Percentiles rank a stretch among this genome's conserved stretches.
Evolutionary conservation across 2,888 invertebrate genomes (phyloP).

Genomic region (Phoenoteleia sp.): DNA sequence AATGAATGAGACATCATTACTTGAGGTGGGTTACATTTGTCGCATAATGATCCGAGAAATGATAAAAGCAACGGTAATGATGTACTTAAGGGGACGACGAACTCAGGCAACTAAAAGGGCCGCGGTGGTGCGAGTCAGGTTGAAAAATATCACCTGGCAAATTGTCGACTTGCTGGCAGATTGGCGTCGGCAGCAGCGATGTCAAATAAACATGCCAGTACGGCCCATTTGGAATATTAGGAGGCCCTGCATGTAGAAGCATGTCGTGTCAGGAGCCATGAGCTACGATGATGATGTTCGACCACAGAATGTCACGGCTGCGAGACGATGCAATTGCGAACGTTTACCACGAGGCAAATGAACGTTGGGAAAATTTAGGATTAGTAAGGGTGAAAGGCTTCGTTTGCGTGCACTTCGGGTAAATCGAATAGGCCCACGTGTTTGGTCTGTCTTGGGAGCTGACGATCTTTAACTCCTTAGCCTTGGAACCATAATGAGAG

Average conservation of each 20-base stretch:
- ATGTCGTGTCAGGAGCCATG: slow-evolving; percentile 83
- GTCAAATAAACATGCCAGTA: slow-evolving; percentile 86
- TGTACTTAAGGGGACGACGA: slow-evolving; percentile 61
- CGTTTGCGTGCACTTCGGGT: slow-evolving; percentile 5
- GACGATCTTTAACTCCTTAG: slow-evolving; percentile 38
- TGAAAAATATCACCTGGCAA: slow-evolving; percentile 81
- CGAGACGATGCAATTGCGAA: slow-evolving; percentile 80
- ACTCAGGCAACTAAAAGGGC: slow-evolving; percentile 39
- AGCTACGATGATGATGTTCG: slow-evolving; percentile 86
- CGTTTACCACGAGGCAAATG: slow-evolving; percentile 81
- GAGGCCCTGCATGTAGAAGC: slow-evolving; percentile 82
- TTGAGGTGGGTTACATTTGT: slow-evolving; percentile 47
- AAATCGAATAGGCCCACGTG: slow-evolving; percentile 27
- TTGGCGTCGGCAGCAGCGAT: slow-evolving; percentile 83
- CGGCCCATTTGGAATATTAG: slow-evolving; percentile 85
- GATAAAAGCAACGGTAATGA: slow-evolving; percentile 68
- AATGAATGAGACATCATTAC: slow-evolving; percentile 50
- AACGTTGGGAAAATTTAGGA: slow-evolving; percentile 79
- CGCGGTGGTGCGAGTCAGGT: slow-evolving; percentile 42
- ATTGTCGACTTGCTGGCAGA: slow-evolving; percentile 77
- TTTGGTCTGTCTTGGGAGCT: slow-evolving; percentile 32
- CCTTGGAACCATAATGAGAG: slow-evolving; percentile 37
- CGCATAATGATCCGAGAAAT: slow-evolving; percentile 57
- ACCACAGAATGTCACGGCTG: slow-evolving; percentile 83
- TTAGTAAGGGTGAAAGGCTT: slow-evolving; percentile 69